Evolutionary conservation across 2,888 invertebrate species (phyloP), one percentile per base, ranked within the genome.

Genomic region (Lacanobia wlatinum): DNA sequence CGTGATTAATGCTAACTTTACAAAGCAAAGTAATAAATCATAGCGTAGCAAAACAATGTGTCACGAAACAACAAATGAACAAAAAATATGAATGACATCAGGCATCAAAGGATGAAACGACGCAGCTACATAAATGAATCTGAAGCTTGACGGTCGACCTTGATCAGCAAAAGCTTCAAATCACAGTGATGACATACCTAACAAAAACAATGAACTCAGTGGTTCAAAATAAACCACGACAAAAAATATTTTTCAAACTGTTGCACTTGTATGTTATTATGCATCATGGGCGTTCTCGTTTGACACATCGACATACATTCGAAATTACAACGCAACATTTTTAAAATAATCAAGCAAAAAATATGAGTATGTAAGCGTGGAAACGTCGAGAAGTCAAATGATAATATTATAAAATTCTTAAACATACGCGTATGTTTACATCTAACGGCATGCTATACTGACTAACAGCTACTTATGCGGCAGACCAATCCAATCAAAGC

Each of bases 21-120:
- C 67, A 55, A 68, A 78, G 68, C 62, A 66, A 10, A 62, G 38
- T 66, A 62, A 78, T 80, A 75, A 78, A 74, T 75, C 67, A 78
- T 64, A 72, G 64, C 48, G 50, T 63, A 73, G 63, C 65, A 73
- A 73, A 73, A 74, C 65, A 76, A 84, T 82, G 82, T 70, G 63
- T 84, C 84, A 76, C 74, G 52, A 75, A 74, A 71, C 59, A 66
- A 68, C 65, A 9, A 68, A 63, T 61, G 59, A 70, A 72, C 59
- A 56, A 70, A 69, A 68, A 74, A 71, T 84, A 68, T 67, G 66
- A 69, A 73, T 82, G 82, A 82, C 82, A 80, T 82, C 80, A 82
- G 69, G 62, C 63, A 61, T 59, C 62, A 66, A 78, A 73, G 21
- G 21, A 61, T 38, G 58, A 48, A 53, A 65, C 67, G 61, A 50